Conservation (phyloP, 1,140 invertebrate genomes). For the Drosophila ananassae region DNA sequence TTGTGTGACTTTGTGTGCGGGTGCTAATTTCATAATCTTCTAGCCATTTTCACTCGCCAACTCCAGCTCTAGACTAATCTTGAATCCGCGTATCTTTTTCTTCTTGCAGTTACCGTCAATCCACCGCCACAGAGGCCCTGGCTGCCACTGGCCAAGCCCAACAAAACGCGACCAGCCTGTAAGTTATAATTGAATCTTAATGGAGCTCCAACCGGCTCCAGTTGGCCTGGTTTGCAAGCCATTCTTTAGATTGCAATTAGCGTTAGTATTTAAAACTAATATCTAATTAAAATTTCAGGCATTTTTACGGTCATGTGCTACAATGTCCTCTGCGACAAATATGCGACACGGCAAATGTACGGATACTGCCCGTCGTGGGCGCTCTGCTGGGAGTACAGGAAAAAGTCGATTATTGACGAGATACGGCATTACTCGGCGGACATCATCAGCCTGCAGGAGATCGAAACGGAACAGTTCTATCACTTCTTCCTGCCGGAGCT, state of each 20-base stretch:
- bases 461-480: constrained; percentile 99
- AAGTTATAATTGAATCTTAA: constrained; percentile 84
- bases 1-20: constrained; percentile 34
- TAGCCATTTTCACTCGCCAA: constrained; percentile 21
- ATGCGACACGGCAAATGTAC: constrained; percentile 98
- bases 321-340: constrained; percentile 99
- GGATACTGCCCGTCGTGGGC: constrained; percentile 99
- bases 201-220: background rate
- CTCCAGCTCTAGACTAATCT: constrained; percentile 27
- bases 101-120: constrained; percentile 92
- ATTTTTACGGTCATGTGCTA: constrained; percentile 99
- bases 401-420: constrained; percentile 98
- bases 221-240: constrained; percentile 22
- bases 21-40: constrained; percentile 62
- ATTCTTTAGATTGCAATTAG: no score
- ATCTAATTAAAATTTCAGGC: constrained; percentile 85
- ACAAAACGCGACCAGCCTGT: constrained; percentile 94
- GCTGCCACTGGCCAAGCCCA: constrained; percentile 94
- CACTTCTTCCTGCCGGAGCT: constrained; percentile 98
- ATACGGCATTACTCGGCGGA: constrained; percentile 98
- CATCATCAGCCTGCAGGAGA: constrained; percentile 99
- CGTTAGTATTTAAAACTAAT: no score
- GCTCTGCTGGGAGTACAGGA: constrained; percentile 98
- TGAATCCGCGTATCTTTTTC: constrained; percentile 72
- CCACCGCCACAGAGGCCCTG: constrained; percentile 96